phyloP scores from a whole-genome alignment of 2,888 invertebrate genomes.

The Agrotis puta region DNA sequence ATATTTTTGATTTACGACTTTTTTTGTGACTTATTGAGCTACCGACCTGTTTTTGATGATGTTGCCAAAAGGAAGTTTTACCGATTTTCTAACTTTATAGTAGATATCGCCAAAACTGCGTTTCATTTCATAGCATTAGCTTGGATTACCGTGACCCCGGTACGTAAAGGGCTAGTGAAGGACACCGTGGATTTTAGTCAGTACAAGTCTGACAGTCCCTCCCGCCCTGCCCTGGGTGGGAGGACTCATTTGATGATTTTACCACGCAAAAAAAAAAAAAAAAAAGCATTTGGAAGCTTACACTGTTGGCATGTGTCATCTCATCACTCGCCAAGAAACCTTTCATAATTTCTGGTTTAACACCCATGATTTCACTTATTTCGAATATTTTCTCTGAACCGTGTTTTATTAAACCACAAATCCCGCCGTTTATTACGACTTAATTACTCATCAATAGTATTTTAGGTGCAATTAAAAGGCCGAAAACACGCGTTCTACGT shows the following conservation, averaged over 20 bases:
- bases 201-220: too few species aligned
- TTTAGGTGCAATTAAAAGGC: constrained; percentile 79
- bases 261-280: too few species aligned
- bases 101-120: constrained; percentile 46
- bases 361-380: constrained; percentile 11
- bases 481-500: constrained; percentile 77
- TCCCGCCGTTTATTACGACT: constrained; percentile 57
- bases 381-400: constrained; percentile 27
- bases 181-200: too few species aligned
- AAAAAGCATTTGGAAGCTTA: constrained; percentile 36
- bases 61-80: constrained; percentile 31
- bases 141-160: too few species aligned
- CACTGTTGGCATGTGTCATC: constrained; percentile 40
- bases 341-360: constrained; percentile 30
- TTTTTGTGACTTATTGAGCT: constrained; percentile 51
- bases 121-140: not conserved
- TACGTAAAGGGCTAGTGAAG: too few species aligned
- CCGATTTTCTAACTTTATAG: constrained; percentile 37
- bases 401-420: constrained; percentile 52
- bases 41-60: constrained; percentile 43
- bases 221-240: too few species aligned
- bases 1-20: constrained; percentile 59
- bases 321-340: constrained; percentile 41
- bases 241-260: too few species aligned
- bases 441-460: constrained; percentile 67